These are phyloP conservation scores for Fukomys damarensis DNA, from an alignment of 2,113 vertebrate species.

Conservation along the genomic window DNA sequence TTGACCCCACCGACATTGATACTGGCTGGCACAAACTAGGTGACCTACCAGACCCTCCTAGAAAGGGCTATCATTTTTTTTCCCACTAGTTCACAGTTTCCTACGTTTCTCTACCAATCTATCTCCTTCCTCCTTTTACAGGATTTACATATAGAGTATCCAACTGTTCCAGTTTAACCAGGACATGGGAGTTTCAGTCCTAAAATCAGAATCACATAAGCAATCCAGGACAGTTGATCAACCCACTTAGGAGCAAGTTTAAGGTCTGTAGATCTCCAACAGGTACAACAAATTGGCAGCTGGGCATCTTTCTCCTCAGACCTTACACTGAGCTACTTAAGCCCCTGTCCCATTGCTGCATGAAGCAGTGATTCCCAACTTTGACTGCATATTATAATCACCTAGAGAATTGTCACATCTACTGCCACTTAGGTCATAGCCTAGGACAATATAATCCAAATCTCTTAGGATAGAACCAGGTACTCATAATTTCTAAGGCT, in stretches of 20 bases:
- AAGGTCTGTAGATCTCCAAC: background rate
- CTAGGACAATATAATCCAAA: background rate
- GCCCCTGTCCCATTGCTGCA: background rate
- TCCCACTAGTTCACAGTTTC: background rate
- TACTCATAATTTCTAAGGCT: background rate
- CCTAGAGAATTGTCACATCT: background rate
- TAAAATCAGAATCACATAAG: background rate
- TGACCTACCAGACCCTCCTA: background rate
- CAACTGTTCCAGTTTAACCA: background rate
- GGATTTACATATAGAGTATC: background rate
- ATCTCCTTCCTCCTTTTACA: background rate
- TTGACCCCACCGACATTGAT: background rate
- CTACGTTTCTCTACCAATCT: background rate
- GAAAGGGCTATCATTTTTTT: background rate
- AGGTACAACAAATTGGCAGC: background rate
- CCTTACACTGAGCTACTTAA: background rate
- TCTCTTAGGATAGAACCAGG: background rate
- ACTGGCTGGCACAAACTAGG: background rate
- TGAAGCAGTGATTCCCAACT: background rate
- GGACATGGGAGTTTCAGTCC: background rate
- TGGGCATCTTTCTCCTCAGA: background rate
- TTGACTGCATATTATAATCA: background rate
- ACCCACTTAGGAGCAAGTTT: background rate
- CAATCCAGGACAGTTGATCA: background rate
- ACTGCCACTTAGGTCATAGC: background rate